phyloP scores from a whole-genome alignment of 2,888 invertebrate genomes.

The Gastrophysa polygoni region DNA sequence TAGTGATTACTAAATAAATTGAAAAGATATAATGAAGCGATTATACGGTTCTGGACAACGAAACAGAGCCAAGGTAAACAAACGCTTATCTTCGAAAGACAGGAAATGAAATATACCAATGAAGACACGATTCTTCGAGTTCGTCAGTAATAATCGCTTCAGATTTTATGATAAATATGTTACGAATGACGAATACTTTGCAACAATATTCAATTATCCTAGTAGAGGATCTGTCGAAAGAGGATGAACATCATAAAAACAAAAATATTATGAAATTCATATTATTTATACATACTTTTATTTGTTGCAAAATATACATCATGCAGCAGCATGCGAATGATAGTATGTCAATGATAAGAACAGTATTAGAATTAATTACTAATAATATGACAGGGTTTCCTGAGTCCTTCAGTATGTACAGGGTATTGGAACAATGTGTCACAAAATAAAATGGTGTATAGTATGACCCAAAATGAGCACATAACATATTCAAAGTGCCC shows the following conservation, averaged over 20 bases:
- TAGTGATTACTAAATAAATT: too few species aligned
- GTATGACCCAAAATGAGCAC: too few species aligned
- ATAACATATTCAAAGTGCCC: too few species aligned
- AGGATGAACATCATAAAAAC: constrained; percentile 14
- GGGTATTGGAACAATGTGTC: too few species aligned
- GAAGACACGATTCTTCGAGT: constrained; percentile 19
- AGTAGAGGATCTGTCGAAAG: constrained; percentile 6
- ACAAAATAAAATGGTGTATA: too few species aligned
- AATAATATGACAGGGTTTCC: too few species aligned
- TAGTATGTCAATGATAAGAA: not conserved
- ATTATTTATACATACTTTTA: not conserved
- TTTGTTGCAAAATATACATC: not conserved
- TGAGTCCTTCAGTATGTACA: too few species aligned
- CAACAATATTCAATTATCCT: constrained; percentile 14
- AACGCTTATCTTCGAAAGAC: constrained; percentile 23
- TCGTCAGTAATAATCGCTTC: constrained; percentile 5
- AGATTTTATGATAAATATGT: constrained; percentile 22
- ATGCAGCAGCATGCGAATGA: too few species aligned
- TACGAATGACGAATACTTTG: constrained; percentile 17
- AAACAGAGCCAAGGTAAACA: constrained; percentile 24
- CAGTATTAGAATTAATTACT: too few species aligned
- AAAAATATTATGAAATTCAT: constrained; percentile 4
- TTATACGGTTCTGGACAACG: constrained; percentile 20
- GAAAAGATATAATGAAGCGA: not conserved
- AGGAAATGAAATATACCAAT: constrained; percentile 40